These are phyloP conservation scores for Smutsia temminckii DNA, from an alignment of 2,797 vertebrate species.

Conservation along the genomic window DNA sequence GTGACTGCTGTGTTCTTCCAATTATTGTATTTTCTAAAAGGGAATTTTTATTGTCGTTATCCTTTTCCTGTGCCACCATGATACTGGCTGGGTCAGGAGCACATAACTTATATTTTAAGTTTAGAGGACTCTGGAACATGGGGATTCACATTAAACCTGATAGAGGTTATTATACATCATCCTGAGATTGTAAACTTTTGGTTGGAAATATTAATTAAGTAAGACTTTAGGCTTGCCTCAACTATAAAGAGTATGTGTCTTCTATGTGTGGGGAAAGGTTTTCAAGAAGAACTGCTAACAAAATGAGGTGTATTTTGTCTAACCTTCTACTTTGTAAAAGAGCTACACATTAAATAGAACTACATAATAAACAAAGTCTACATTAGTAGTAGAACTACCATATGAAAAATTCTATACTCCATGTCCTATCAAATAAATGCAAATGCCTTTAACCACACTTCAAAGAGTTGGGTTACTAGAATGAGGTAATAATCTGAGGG, in stretches of 20 bases:
- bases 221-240: neutral
- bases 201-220: neutral
- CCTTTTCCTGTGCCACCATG: neutral
- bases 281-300: neutral
- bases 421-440: neutral
- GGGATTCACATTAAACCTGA: neutral
- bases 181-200: neutral
- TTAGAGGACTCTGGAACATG: neutral
- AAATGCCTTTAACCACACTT: neutral
- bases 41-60: neutral
- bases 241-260: neutral
- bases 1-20: neutral
- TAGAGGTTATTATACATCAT: neutral
- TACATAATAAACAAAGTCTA: neutral
- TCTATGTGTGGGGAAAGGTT: neutral
- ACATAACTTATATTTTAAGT: neutral
- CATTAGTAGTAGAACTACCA: neutral
- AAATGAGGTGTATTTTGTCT: neutral
- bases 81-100: neutral
- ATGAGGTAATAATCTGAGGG: neutral
- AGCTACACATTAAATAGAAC: neutral
- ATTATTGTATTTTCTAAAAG: neutral
- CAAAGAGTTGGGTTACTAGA: neutral
- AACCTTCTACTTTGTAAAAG: neutral
- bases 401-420: neutral